Percentiles rank a stretch among this genome's conserved stretches.
Evolutionary conservation across 2,113 vertebrate genomes (phyloP).

Genomic region (Grammatotria lemairii): DNA sequence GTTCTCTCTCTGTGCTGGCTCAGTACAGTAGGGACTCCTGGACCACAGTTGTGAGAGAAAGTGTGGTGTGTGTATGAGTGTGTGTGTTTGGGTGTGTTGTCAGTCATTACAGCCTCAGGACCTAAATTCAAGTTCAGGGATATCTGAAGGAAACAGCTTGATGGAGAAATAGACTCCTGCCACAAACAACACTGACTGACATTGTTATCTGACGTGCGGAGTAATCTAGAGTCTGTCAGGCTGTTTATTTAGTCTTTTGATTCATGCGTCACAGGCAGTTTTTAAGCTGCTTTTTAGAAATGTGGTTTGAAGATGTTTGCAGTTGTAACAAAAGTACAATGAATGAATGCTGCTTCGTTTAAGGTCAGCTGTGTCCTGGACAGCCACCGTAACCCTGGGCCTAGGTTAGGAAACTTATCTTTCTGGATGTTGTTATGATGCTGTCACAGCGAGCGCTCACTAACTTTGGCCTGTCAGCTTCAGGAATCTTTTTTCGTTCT

Average conservation of each 20-base stretch:
- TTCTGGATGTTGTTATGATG: not conserved
- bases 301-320: not conserved
- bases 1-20: constrained; percentile 49
- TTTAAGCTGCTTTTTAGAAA: not conserved
- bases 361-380: not conserved
- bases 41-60: constrained; percentile 24
- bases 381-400: not conserved
- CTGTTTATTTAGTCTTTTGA: not conserved
- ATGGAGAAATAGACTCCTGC: constrained; percentile 4
- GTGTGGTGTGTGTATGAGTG: not conserved
- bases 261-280: not conserved
- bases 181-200: constrained; percentile 12
- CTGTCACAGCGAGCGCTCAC: not conserved
- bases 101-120: constrained; percentile 49
- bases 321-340: not conserved
- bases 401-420: not conserved
- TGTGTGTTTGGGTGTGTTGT: not conserved
- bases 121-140: not conserved
- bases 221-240: not conserved
- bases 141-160: constrained; percentile 57
- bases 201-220: not conserved
- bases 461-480: not conserved
- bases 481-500: constrained; percentile 1
- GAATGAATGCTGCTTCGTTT: not conserved
- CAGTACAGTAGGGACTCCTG: constrained; percentile 57